Evolutionary conservation across 2,113 vertebrate genomes (phyloP), one percentile per base, ranked within the genome.

Genomic region (Malurus melanocephalus): DNA sequence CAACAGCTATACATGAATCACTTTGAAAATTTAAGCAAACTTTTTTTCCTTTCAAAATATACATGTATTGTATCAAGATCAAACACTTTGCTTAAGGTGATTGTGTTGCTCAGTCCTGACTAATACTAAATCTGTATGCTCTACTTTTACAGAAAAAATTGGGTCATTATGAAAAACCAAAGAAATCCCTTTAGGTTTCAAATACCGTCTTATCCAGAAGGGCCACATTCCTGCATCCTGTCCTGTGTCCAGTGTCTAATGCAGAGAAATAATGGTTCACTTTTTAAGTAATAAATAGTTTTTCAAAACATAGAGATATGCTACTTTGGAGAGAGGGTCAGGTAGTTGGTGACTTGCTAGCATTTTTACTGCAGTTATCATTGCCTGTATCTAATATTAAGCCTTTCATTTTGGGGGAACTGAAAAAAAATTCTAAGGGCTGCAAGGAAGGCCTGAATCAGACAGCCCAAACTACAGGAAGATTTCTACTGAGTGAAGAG

Each of bases 141-240:
- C 72, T 69, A 62, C 13, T 85, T 94, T 32, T 30, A 13, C 59
- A 80, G 80, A 52, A 68, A 92, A 35, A 96, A 85, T 59, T 80
- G 83, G 66, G 68, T 94, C 72, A 52, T 85, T 80, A 67, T 68
- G 69, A 57, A 78, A 83, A 88, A 75, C 8, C 42, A 64, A 74
- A 94, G 51, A 89, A 94, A 79, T 67, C 78, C 56, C 67, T 66
- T 64, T 57, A 64, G 38, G 15, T 72, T 82, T 43, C 55, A 64
- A 87, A 66, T 55, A 42, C 9, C 13, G 87, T 55, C 72, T 90
- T 22, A 81, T 30, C 15, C 33, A 88, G 32, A 61, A 27, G 49
- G 55, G 40, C 27, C 35, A 38, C 38, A 35, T 69, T 75, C 33
- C 59, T 75, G 40, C 22, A 66, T 65, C 35, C 27, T 75, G 28